phyloP scores from a whole-genome alignment of 2,113 vertebrate species.

The Pardalotus punctatus region DNA sequence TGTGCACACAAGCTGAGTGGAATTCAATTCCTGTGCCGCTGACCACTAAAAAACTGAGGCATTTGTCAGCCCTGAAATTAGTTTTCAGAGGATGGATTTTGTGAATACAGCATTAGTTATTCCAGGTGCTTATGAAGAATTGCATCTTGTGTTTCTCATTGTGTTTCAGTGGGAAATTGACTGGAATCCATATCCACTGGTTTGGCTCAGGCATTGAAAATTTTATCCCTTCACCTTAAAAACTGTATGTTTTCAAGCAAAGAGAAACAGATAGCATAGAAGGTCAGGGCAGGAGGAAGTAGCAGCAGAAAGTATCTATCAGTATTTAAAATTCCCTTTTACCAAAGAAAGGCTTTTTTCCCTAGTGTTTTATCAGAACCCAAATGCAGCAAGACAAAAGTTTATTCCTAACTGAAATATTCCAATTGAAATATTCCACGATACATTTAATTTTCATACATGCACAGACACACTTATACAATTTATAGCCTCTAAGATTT shows the following conservation, averaged over 20 bases:
- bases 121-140: not conserved
- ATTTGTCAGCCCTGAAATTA: not conserved
- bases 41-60: not conserved
- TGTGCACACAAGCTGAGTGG: not conserved
- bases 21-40: not conserved
- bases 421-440: not conserved
- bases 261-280: not conserved
- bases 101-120: not conserved
- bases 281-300: not conserved
- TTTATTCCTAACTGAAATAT: not conserved
- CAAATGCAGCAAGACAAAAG: not conserved
- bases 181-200: rapidly evolving
- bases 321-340: not conserved
- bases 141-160: not conserved
- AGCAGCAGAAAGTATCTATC: not conserved
- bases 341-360: not conserved
- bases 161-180: not conserved
- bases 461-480: rapidly evolving
- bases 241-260: not conserved
- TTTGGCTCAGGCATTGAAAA: not conserved
- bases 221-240: not conserved
- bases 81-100: not conserved
- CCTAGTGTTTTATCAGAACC: not conserved
- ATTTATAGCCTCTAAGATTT: not conserved
- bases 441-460: not conserved